These are phyloP conservation scores for Dorcus hopei DNA, from an alignment of 2,888 invertebrate genomes.

Conservation along the genomic window DNA sequence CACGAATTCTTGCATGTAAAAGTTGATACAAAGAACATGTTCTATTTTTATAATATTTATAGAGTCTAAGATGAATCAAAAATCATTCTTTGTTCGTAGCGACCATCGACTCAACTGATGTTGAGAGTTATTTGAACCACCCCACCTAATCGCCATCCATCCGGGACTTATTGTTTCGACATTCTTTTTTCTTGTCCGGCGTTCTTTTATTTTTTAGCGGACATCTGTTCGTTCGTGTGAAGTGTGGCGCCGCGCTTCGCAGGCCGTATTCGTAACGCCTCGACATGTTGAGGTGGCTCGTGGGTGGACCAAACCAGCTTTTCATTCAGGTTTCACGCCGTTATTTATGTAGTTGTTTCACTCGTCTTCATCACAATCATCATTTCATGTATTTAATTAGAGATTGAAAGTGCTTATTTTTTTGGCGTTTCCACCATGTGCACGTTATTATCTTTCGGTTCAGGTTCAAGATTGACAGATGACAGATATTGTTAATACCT, in stretches of 20 bases:
- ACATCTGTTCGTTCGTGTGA: slow-evolving; percentile 33
- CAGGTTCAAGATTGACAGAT: not conserved
- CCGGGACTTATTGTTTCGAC: slow-evolving; percentile 1
- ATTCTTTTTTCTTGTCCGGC: slow-evolving; percentile 7
- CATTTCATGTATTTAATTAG: slow-evolving; percentile 27
- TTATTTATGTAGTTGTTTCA: slow-evolving; percentile 40
- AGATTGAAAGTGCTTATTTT: slow-evolving; percentile 15
- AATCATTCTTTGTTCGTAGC: not conserved
- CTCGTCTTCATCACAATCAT: slow-evolving; percentile 25
- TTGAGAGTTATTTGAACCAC: not conserved
- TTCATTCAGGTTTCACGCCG: slow-evolving; percentile 40
- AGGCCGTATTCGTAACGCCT: slow-evolving; percentile 29
- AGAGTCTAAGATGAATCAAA: not conserved
- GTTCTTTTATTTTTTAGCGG: slow-evolving; percentile 30
- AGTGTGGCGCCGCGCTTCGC: slow-evolving; percentile 33
- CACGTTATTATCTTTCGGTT: not conserved
- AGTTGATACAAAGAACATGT: too few relatives aligned
- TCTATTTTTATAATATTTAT: not conserved
- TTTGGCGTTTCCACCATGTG: not conserved
- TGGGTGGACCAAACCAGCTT: slow-evolving; percentile 40
- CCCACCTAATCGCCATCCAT: not conserved
- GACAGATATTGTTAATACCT: too few relatives aligned
- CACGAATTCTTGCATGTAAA: too few relatives aligned
- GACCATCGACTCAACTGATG: not conserved
- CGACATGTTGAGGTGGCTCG: slow-evolving; percentile 32